Evolutionary conservation across 2,113 vertebrate genomes (phyloP).

Genomic region (Arenaria interpres): DNA sequence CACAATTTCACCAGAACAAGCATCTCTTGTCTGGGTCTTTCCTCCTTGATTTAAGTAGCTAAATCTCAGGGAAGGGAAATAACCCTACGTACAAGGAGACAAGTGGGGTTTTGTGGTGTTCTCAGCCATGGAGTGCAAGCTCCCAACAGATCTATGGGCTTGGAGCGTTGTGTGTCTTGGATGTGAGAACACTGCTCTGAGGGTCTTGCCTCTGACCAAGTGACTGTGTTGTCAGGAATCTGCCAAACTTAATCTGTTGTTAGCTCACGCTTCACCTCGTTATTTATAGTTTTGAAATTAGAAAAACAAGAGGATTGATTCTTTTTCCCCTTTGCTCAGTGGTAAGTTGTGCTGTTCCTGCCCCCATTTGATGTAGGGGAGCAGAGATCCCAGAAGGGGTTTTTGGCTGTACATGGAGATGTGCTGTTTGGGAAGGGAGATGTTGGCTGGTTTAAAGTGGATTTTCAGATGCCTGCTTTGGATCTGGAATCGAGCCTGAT

Average conservation of each 20-base stretch:
- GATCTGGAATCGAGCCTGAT: background rate
- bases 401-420: background rate
- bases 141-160: background rate
- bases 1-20: conserved; percentile 4
- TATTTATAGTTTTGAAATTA: background rate
- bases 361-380: background rate
- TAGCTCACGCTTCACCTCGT: background rate
- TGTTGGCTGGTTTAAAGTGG: background rate
- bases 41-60: background rate
- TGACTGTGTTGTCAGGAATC: background rate
- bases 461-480: background rate
- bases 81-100: background rate
- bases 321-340: background rate
- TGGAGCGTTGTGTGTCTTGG: background rate
- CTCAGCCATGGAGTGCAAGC: background rate
- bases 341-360: background rate
- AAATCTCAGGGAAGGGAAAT: background rate
- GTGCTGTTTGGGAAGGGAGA: background rate
- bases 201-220: background rate
- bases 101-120: background rate
- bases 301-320: background rate
- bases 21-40: background rate
- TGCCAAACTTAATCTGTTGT: background rate
- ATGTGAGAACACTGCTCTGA: background rate
- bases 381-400: background rate